A percentile compares a stretch with the other conserved stretches of the same genome.
phyloP scores from a whole-genome alignment of 1,140 invertebrate genomes.

The Pygmarrhopalites habei region DNA sequence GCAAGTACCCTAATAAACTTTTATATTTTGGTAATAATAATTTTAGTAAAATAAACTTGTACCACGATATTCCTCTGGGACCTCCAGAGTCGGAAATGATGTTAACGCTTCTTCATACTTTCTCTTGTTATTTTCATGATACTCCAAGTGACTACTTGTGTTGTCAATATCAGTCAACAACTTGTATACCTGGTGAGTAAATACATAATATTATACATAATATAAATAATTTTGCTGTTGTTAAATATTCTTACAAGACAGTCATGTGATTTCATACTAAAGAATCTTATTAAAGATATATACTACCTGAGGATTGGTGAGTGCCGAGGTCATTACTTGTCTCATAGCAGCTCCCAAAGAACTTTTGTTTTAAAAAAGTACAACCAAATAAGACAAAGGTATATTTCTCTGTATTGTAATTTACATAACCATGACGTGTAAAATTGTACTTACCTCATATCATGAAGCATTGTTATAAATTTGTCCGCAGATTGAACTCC shows the following conservation, averaged over 20 bases:
- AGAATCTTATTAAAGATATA: no score
- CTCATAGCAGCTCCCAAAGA: conserved; percentile 93
- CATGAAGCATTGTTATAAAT: conserved; percentile 80
- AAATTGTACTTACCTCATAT: no score
- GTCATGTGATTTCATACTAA: no score
- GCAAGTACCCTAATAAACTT: no score
- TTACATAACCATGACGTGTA: no score
- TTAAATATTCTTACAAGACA: no score
- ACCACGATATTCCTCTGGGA: conserved; percentile 67
- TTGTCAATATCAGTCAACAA: conserved; percentile 43
- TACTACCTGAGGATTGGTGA: conserved; percentile 73
- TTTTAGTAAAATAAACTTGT: no score
- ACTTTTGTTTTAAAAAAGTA: no score
- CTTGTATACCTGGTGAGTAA: conserved; percentile 43
- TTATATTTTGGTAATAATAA: no score
- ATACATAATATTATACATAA: background rate
- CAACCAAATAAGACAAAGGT: no score
- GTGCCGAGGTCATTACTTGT: conserved; percentile 76
- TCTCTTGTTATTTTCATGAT: conserved; percentile 55
- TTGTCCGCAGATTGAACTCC: conserved; percentile 72
- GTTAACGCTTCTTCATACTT: conserved; percentile 72
- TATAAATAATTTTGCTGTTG: no score
- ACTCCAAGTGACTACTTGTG: conserved; percentile 48
- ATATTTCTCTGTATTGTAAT: no score
- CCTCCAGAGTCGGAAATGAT: conserved; percentile 69